Conservation (phyloP, 2,797 vertebrate species). For the Phoeniculus purpureus region DNA sequence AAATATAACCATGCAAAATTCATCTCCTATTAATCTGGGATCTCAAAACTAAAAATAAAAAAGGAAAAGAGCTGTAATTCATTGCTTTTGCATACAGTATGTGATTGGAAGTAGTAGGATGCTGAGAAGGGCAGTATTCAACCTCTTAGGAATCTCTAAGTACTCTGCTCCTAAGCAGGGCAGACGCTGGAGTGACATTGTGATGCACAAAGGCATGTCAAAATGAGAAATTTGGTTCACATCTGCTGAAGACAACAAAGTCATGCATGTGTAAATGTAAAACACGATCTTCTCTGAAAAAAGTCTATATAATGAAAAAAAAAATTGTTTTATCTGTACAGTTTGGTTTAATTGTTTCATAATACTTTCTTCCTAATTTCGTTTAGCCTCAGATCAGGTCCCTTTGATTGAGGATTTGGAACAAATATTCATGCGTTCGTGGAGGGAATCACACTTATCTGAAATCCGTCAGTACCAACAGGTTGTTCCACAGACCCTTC, state of each 20-base stretch:
- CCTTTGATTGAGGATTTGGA: slow-evolving; percentile 96
- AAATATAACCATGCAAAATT: neutral
- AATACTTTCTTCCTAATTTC: neutral
- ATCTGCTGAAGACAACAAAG: neutral
- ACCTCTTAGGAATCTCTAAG: neutral
- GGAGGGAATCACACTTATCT: slow-evolving; percentile 92
- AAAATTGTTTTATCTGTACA: neutral
- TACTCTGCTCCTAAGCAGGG: neutral
- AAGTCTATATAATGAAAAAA: neutral
- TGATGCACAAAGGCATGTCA: neutral
- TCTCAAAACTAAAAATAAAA: neutral
- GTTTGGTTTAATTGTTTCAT: neutral
- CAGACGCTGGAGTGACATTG: neutral
- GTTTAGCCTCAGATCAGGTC: slow-evolving; percentile 90
- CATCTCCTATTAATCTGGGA: neutral
- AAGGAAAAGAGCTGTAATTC: neutral
- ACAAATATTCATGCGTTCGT: slow-evolving; percentile 96
- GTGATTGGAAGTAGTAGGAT: neutral
- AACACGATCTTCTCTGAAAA: neutral
- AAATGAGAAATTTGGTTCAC: neutral
- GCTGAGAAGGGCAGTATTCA: neutral
- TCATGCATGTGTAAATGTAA: neutral
- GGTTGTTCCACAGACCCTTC: slow-evolving; percentile 73
- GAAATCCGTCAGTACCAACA: slow-evolving; percentile 94
- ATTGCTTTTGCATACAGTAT: neutral